Conservation (phyloP, 2,888 invertebrate genomes). For the Prosapia bicincta region DNA sequence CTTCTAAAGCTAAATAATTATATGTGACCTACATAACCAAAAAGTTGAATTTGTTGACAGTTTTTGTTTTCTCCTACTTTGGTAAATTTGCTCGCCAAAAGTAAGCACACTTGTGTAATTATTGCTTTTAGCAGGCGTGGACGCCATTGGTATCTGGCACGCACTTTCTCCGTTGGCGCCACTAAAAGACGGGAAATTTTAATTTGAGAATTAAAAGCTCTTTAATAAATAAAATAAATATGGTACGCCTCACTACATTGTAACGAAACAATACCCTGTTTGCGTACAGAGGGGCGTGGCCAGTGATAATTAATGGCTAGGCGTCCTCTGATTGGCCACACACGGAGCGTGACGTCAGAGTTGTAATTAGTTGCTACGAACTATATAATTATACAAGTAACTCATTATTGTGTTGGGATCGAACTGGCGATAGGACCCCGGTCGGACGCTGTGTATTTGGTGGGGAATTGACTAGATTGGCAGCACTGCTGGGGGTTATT, state of each 20-base stretch:
- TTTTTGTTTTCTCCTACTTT: too few species aligned
- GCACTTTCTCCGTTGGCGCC: not conserved
- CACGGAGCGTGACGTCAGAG: conserved; percentile 14
- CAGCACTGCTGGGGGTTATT: not conserved
- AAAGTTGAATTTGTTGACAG: too few species aligned
- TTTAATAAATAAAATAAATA: not conserved
- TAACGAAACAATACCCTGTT: conserved; percentile 2
- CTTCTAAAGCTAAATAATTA: too few species aligned
- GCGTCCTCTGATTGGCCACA: conserved; percentile 23
- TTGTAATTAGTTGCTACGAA: not conserved
- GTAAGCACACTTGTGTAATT: too few species aligned
- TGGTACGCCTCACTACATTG: not conserved
- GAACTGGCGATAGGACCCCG: not conserved
- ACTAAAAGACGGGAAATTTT: not conserved
- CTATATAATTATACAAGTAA: conserved; percentile 2
- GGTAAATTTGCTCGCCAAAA: too few species aligned
- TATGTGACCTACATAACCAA: too few species aligned
- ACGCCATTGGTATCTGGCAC: too few species aligned
- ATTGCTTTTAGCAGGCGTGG: too few species aligned
- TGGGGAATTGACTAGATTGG: not conserved
- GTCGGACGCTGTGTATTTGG: not conserved
- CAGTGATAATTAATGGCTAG: conserved; percentile 17
- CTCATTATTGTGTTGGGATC: not conserved
- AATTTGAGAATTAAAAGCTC: not conserved
- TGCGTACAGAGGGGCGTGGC: conserved; percentile 4